Conservation (phyloP, 2,113 vertebrate species). For the Actenoides lindsayi region DNA sequence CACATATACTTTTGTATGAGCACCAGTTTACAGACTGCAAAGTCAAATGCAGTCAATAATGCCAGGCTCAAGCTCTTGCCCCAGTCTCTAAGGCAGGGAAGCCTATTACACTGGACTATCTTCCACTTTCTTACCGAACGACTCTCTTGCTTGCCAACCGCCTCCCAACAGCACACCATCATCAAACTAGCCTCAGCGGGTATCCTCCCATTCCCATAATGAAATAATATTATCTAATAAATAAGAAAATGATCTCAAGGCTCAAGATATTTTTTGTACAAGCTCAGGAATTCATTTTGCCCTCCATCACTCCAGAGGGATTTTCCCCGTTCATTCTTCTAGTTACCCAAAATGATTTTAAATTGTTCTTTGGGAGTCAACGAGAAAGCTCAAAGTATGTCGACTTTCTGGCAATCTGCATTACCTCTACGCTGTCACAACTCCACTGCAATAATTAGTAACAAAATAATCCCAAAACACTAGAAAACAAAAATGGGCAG, state of each 20-base stretch:
- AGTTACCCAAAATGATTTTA: not conserved
- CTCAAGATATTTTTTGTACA: not conserved
- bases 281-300: not conserved
- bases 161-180: not conserved
- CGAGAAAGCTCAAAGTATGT: not conserved
- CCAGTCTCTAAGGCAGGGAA: not conserved
- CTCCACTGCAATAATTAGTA: not conserved
- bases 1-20: not conserved
- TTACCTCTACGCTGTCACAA: not conserved
- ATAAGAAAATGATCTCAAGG: not conserved
- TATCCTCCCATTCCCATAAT: not conserved
- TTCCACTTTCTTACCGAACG: not conserved
- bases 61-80: not conserved
- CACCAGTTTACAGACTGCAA: not conserved
- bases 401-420: not conserved
- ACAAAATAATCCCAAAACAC: not conserved
- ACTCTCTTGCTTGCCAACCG: not conserved
- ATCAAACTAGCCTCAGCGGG: not conserved
- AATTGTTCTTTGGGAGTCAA: not conserved
- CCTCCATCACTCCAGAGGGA: not conserved
- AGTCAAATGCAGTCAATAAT: not conserved
- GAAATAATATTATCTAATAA: not conserved
- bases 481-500: not conserved
- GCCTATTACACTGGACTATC: not conserved
- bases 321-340: not conserved